Percentiles rank a stretch among this genome's conserved stretches.
These are phyloP conservation scores for Atrichornis clamosus DNA, from an alignment of 2,113 vertebrate genomes.

Conservation along the genomic window DNA sequence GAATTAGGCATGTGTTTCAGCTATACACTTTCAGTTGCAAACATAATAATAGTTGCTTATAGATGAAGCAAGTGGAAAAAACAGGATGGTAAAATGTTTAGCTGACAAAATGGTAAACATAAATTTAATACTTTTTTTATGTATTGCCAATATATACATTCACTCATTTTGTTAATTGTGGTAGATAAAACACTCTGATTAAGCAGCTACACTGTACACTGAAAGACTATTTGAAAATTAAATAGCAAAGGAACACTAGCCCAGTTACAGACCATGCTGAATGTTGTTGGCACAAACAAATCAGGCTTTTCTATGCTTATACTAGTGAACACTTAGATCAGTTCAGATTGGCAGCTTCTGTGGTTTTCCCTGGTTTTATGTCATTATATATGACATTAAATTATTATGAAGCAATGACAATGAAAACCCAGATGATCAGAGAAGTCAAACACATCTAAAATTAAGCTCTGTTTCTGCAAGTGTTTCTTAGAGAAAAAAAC, in stretches of 20 bases:
- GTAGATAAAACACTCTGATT: conserved; percentile 72
- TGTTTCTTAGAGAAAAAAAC: conserved; percentile 67
- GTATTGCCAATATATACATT: conserved; percentile 67
- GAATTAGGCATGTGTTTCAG: conserved; percentile 62
- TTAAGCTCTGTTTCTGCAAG: conserved; percentile 74
- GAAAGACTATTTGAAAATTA: conserved; percentile 68
- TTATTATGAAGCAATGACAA: conserved; percentile 77
- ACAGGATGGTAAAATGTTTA: conserved; percentile 72
- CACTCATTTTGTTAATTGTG: conserved; percentile 70
- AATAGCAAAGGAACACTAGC: conserved; percentile 71
- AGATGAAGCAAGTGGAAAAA: conserved; percentile 57
- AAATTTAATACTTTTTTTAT: conserved; percentile 59
- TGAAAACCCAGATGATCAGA: conserved; percentile 78
- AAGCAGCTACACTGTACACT: conserved; percentile 62
- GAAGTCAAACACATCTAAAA: conserved; percentile 78
- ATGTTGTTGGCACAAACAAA: conserved; percentile 77
- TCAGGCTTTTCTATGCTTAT: conserved; percentile 63
- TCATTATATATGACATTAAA: conserved; percentile 81
- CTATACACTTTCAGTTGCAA: conserved; percentile 60
- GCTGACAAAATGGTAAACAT: conserved; percentile 61
- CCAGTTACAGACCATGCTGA: conserved; percentile 72
- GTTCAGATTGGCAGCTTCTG: conserved; percentile 77
- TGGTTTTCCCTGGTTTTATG: conserved; percentile 74
- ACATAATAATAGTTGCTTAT: conserved; percentile 69
- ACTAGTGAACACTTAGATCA: conserved; percentile 66